Evolutionary conservation across 2,888 invertebrate genomes (phyloP), one percentile per base, ranked within the genome.

Genomic region (Onthophagus sagittarius): DNA sequence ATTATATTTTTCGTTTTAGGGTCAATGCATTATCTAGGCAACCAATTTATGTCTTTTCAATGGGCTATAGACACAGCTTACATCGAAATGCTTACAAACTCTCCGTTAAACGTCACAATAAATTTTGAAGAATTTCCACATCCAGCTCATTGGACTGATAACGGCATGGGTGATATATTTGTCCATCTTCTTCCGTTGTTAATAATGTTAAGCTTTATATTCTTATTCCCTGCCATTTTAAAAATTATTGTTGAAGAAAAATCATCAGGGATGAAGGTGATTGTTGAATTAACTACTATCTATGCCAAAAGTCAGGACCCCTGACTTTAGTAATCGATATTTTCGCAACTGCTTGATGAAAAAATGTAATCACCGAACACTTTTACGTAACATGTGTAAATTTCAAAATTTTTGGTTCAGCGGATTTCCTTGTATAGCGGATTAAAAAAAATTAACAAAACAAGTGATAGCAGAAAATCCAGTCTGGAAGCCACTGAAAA

Each of bases 241-340:
- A 86, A 88, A 77, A 85, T 88, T 70, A 84, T 89, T 64, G 89
- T 90, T 0, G 88, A 89, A 80, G 90, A 91, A 80, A 90, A 90
- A 79, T 85, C 87, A 76, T 86, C 88, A 71, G 90, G 90, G 63
- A 86, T 88, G 39, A 89, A 88, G n/a, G n/a, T n/a, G n/a, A n/a
- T n/a, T n/a, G n/a, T n/a, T n/a, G n/a, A n/a, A n/a, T n/a, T n/a
- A n/a, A n/a, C n/a, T n/a, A n/a, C n/a, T n/a, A n/a, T n/a, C n/a
- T n/a, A n/a, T n/a, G n/a, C n/a, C n/a, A n/a, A n/a, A n/a, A n/a
- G n/a, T n/a, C n/a, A n/a, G n/a, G n/a, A n/a, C n/a, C n/a, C n/a
- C n/a, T n/a, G n/a, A n/a, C n/a, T n/a, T n/a, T n/a, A n/a, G n/a
- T n/a, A n/a, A n/a, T n/a, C n/a, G n/a, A n/a, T n/a, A n/a, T n/a